Conservation (phyloP, 2,888 invertebrate genomes). For the Heliconius charithonia region DNA sequence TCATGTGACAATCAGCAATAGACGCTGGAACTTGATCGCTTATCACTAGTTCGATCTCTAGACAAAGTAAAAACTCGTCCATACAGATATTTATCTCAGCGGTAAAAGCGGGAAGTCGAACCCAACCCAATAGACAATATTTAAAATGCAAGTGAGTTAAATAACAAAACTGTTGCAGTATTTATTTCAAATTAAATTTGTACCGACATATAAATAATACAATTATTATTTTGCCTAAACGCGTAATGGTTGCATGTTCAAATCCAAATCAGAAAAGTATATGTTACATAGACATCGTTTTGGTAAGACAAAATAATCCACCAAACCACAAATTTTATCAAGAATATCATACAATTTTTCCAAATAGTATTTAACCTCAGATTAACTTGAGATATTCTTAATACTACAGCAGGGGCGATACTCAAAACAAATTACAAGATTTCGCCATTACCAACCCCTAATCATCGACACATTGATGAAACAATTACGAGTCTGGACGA, state of each 20-base stretch:
- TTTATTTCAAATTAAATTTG: too few species aligned
- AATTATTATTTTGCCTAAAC: too few species aligned
- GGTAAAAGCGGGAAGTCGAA: conserved; percentile 10
- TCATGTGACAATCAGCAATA: not conserved
- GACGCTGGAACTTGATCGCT: conserved; percentile 12
- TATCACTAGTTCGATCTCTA: conserved; percentile 21
- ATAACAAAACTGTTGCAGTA: not conserved
- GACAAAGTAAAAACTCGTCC: conserved; percentile 20
- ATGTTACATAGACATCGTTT: too few species aligned
- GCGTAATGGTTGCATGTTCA: too few species aligned
- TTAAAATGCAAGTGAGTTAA: not conserved
- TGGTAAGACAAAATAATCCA: too few species aligned
- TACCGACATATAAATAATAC: too few species aligned
- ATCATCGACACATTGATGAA: conserved; percentile 76
- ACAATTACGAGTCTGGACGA: conserved; percentile 61
- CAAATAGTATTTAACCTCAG: not conserved
- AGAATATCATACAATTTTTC: too few species aligned
- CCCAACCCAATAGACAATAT: conserved; percentile 3
- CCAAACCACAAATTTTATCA: not conserved
- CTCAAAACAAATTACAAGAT: conserved; percentile 52
- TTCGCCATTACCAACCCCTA: conserved; percentile 64
- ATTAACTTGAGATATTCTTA: conserved; percentile 1
- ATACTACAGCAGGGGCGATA: conserved; percentile 11
- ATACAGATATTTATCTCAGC: conserved; percentile 17
- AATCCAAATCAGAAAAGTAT: too few species aligned